Evolutionary conservation across 35 echinoderm and acorn worm genomes (phyloP).

Genomic region (Heliocidaris tuberculata): DNA sequence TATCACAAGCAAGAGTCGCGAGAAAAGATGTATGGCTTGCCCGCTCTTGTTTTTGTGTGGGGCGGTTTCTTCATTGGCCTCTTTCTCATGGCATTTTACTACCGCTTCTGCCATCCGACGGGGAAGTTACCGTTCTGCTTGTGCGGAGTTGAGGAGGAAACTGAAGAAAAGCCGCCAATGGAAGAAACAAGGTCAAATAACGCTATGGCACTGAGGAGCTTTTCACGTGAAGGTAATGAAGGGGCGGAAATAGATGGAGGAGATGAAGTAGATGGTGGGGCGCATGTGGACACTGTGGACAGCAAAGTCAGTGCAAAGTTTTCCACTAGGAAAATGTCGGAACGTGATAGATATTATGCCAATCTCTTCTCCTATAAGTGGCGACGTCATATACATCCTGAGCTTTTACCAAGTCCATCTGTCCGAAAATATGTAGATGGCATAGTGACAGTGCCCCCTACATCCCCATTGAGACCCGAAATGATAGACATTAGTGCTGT

Average conservation of each 20-base stretch:
- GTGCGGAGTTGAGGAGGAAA: background rate
- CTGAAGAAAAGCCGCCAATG: background rate
- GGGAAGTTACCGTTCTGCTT: slow-evolving; percentile 42
- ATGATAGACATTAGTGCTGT: background rate
- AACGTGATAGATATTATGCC: background rate
- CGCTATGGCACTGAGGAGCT: background rate
- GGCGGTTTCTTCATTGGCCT: slow-evolving; percentile 87
- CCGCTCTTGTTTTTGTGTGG: slow-evolving; percentile 81
- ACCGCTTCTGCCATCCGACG: slow-evolving; percentile 82
- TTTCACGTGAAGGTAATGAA: background rate
- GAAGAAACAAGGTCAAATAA: background rate
- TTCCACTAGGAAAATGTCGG: background rate
- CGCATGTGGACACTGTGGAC: background rate
- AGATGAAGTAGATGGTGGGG: slow-evolving; percentile 25
- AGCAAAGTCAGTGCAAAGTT: background rate
- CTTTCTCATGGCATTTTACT: slow-evolving; percentile 81
- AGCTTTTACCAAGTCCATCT: background rate
- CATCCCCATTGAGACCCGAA: background rate
- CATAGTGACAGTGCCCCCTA: background rate
- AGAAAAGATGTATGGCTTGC: slow-evolving; percentile 57
- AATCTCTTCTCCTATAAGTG: slow-evolving; percentile 33
- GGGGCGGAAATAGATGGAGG: background rate
- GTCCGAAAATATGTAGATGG: background rate
- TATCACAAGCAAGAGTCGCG: slow-evolving; percentile 61
- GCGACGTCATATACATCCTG: background rate